Evolutionary conservation across 2,888 invertebrate genomes (phyloP).

Genomic region (Sinohyriopsis cumingii): DNA sequence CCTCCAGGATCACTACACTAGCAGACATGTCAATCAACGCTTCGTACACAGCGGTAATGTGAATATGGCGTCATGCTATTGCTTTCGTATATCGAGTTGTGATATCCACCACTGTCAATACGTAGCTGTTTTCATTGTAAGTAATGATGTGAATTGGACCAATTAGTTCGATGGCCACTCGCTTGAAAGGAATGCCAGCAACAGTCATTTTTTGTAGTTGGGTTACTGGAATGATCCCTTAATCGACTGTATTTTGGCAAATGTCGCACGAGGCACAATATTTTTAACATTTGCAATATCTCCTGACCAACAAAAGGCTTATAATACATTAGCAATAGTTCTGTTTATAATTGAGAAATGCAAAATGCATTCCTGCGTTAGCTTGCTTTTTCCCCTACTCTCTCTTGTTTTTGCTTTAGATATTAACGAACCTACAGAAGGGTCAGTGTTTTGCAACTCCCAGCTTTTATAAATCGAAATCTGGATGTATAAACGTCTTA

Average conservation of each 20-base stretch:
- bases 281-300: too few relatives aligned
- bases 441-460: too few relatives aligned
- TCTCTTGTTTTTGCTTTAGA: too few relatives aligned
- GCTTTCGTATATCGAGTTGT: not conserved
- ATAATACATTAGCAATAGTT: too few relatives aligned
- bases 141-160: not conserved
- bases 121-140: not conserved
- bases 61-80: not conserved
- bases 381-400: too few relatives aligned
- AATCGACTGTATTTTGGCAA: too few relatives aligned
- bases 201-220: not conserved
- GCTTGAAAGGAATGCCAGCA: not conserved
- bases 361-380: too few relatives aligned
- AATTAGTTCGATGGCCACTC: not conserved
- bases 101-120: not conserved
- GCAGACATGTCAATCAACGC: constrained; percentile 2
- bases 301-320: too few relatives aligned
- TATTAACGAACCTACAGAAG: too few relatives aligned
- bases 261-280: not conserved
- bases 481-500: too few relatives aligned
- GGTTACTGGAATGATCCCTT: not conserved
- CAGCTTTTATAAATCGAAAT: too few relatives aligned
- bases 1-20: constrained; percentile 1
- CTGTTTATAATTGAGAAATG: too few relatives aligned
- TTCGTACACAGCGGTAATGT: constrained; percentile 5